These are phyloP conservation scores for Taurulus bubalis DNA, from an alignment of 2,113 vertebrate genomes.

Conservation along the genomic window DNA sequence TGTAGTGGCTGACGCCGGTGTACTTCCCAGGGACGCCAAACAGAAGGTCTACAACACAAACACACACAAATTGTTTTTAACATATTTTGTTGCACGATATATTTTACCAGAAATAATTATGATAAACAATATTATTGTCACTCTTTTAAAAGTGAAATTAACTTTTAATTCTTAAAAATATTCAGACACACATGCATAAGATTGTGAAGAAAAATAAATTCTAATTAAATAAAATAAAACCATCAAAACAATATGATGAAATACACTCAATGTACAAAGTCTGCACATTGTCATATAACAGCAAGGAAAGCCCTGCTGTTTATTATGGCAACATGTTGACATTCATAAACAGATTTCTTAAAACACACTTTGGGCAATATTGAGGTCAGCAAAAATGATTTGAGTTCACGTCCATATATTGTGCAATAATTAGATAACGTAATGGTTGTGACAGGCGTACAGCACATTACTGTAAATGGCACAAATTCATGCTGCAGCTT, in stretches of 20 bases:
- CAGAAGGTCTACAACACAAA: conserved; percentile 87
- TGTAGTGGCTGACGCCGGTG: conserved; percentile 92
- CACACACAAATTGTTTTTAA: conserved; percentile 15
- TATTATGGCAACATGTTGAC: too few species aligned
- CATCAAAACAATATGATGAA: background rate
- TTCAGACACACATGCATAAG: background rate
- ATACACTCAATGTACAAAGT: background rate
- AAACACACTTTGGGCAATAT: too few species aligned
- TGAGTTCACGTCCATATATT: too few species aligned
- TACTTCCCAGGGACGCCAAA: conserved; percentile 93
- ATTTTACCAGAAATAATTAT: background rate
- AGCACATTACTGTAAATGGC: too few species aligned
- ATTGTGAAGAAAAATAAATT: too few species aligned
- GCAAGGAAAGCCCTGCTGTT: background rate
- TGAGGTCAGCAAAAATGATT: too few species aligned
- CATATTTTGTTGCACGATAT: background rate
- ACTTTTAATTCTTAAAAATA: background rate
- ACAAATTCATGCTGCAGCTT: background rate
- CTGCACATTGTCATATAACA: background rate
- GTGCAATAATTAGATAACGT: too few species aligned
- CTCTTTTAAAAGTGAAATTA: background rate
- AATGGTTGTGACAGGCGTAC: too few species aligned
- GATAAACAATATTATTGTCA: background rate
- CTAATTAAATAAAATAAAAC: background rate
- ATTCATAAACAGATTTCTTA: too few species aligned